Conservation (phyloP, 1,140 invertebrate species). For the Streblospio benedicti region DNA sequence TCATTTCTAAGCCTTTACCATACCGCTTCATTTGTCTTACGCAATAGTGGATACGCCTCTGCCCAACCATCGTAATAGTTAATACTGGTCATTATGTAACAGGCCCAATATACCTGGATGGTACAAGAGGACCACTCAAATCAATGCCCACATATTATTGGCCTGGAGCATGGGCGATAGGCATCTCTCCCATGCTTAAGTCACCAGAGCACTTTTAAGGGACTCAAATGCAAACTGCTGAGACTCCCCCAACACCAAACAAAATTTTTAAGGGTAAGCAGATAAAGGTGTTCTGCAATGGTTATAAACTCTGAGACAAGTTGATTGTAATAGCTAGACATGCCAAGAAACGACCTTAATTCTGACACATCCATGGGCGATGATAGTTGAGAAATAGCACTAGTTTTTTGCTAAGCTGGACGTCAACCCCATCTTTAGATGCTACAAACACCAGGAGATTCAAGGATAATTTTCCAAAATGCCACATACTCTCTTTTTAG, state of each 20-base stretch:
- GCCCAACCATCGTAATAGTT: too few relatives aligned
- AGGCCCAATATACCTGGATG: too few relatives aligned
- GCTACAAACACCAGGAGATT: slow-evolving; percentile 40
- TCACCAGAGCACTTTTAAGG: not conserved
- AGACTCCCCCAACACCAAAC: not conserved
- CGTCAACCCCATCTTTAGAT: slow-evolving; percentile 9
- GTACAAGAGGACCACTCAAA: too few relatives aligned
- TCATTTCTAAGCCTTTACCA: too few relatives aligned
- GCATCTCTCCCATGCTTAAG: too few relatives aligned
- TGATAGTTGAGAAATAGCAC: not conserved
- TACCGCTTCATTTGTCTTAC: too few relatives aligned
- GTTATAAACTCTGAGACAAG: slow-evolving; percentile 3
- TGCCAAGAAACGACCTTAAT: slow-evolving; percentile 7
- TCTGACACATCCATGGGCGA: slow-evolving; percentile 1
- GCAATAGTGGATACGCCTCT: too few relatives aligned
- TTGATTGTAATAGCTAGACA: slow-evolving; percentile 11
- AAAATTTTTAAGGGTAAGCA: slow-evolving; percentile 2
- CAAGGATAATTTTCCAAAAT: slow-evolving; percentile 39
- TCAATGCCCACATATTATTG: too few relatives aligned
- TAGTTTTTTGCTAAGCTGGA: too few relatives aligned
- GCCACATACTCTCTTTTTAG: slow-evolving; percentile 44
- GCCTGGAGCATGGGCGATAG: too few relatives aligned
- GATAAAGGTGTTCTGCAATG: not conserved
- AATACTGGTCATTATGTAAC: too few relatives aligned
- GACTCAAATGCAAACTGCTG: not conserved